Evolutionary conservation across 2,888 invertebrate genomes (phyloP).

Genomic region (Prenolepis imparis): DNA sequence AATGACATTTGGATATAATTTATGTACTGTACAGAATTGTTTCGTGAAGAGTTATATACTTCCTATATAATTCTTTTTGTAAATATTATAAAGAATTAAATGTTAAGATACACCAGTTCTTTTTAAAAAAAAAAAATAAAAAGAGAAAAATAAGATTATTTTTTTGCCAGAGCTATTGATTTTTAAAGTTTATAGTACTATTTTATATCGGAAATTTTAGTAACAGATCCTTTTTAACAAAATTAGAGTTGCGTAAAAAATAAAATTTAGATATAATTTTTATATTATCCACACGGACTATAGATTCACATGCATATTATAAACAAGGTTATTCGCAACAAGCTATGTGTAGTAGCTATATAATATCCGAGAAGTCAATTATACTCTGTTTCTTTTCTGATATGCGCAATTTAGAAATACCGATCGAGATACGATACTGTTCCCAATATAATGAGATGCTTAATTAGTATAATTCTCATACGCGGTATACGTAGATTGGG

Average conservation of each 20-base stretch:
- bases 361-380: slow-evolving; percentile 7
- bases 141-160: not conserved
- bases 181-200: not conserved
- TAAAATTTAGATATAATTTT: not conserved
- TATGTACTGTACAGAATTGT: not conserved
- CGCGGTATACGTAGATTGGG: not conserved
- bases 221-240: not conserved
- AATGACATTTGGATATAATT: not conserved
- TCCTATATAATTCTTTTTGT: too few species aligned
- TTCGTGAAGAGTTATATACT: not conserved
- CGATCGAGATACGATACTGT: slow-evolving; percentile 39
- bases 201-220: not conserved
- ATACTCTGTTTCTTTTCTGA: slow-evolving; percentile 11
- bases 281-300: not conserved
- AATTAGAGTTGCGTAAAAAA: not conserved
- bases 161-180: not conserved
- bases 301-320: not conserved
- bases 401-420: slow-evolving; percentile 20
- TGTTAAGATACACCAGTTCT: not conserved
- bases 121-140: not conserved
- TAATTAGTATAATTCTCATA: slow-evolving; percentile 33
- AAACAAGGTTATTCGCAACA: not conserved
- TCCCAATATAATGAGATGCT: slow-evolving; percentile 32
- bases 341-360: not conserved
- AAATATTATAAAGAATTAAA: not conserved